Evolutionary conservation across 2,888 invertebrate genomes (phyloP), one percentile per base, ranked within the genome.

Genomic region (Halictus quadricinctus): DNA sequence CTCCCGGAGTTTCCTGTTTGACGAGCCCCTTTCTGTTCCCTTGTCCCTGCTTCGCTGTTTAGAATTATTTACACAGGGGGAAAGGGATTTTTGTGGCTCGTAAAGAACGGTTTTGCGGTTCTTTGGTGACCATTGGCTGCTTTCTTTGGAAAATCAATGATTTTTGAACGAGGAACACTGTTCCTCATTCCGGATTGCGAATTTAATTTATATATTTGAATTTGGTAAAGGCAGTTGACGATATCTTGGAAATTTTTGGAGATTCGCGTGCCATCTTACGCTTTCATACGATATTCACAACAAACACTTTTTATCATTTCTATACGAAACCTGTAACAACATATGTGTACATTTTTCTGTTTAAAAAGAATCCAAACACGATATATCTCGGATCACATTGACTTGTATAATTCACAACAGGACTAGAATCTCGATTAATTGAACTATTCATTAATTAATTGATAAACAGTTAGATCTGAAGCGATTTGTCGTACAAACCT

Each of bases 1-100:
- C 78, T 73, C 50, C 13, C 48, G 21, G 54, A 54, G 41, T 54
- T 15, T 54, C 25, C 43, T 70, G 54, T 77, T 69, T 41, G 15
- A 69, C 50, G 69, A 69, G 50, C n/a, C 15, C 6, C 29, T 76
- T 29, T 29, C 29, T 7, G 25, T n/a, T n/a, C 41, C 25, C 13
- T 0, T 13, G n/a, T 64, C 29, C 18, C 64, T 29, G 29, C 5
- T 36, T 8, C 36, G 15, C 60, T 25, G 72, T 72, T 29, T 25
- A 25, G 69, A 36, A 41, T 41, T 41, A 41, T 69, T 69, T 69
- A 21, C 36, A 10, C 69, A 10, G 3, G 10, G 21, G 69, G 10
- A 41, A 21, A 4, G 21, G 41, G 69, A 41, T 41, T 64, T 29
- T 7, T 7, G 15, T 29, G 64, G 15, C 29, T 64, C 64, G 64